These are phyloP conservation scores for Aurelia sp. DNA, from an alignment of 30 jellyfish, hydroid and myxozoan genomes.

Conservation along the genomic window DNA sequence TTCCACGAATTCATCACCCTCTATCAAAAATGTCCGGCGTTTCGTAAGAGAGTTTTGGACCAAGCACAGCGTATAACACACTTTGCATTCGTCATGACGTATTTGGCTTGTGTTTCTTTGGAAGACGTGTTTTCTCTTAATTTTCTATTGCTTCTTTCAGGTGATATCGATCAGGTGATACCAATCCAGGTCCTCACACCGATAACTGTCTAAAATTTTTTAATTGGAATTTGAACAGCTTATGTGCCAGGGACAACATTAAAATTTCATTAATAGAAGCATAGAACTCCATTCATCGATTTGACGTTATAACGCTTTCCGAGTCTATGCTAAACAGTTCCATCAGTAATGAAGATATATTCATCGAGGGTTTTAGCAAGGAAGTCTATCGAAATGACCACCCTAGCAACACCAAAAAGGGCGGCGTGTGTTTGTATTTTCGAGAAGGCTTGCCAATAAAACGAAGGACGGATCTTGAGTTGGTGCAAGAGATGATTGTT, in stretches of 20 bases:
- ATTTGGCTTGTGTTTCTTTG: constrained; percentile 15
- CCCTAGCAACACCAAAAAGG: too few relatives aligned
- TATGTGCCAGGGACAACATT: constrained; percentile 22
- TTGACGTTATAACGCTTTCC: too few relatives aligned
- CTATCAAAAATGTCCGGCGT: too few relatives aligned
- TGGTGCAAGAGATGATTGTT: constrained; percentile 34
- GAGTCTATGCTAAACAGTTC: neutral
- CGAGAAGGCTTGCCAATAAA: neutral
- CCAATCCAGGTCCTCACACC: constrained; percentile 23
- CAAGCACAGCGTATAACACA: neutral
- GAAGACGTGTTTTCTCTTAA: constrained; percentile 3
- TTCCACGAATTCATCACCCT: too few relatives aligned
- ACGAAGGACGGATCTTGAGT: constrained; percentile 56
- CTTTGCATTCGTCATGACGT: constrained; percentile 12
- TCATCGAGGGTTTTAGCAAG: too few relatives aligned
- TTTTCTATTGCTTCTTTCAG: constrained; percentile 2
- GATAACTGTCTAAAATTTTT: neutral
- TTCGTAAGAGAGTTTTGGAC: neutral
- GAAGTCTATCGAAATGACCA: too few relatives aligned
- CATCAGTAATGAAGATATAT: neutral
- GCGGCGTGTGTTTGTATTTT: too few relatives aligned
- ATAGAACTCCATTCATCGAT: neutral
- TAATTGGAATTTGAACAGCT: neutral
- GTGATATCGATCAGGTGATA: too few relatives aligned
- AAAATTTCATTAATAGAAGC: constrained; percentile 25